phyloP scores from a whole-genome alignment of 92 coral and sea anemone species.

The Hydrozoanthus gracilis region DNA sequence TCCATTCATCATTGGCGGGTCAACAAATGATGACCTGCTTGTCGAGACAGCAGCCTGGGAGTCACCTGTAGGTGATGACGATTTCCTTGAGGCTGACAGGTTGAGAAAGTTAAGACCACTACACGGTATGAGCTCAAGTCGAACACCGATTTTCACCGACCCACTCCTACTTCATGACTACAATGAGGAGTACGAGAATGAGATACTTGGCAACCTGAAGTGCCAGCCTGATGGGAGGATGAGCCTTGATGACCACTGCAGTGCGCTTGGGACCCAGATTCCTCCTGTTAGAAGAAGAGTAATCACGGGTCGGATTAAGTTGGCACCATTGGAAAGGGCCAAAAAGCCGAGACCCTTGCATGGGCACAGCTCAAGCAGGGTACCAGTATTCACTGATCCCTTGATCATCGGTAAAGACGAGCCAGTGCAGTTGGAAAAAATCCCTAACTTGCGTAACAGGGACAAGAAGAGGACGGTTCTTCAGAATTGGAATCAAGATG shows the following conservation, averaged over 20 bases:
- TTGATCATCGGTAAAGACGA: slow-evolving; percentile 22
- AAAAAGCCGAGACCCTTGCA: slow-evolving; percentile 18
- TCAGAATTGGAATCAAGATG: slow-evolving; percentile 14
- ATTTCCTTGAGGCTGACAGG: not conserved
- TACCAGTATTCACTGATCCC: slow-evolving; percentile 21
- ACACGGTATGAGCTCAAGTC: slow-evolving; percentile 40
- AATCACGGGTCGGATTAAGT: slow-evolving; percentile 4
- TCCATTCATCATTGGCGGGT: slow-evolving; percentile 11
- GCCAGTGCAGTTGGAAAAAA: slow-evolving; percentile 18
- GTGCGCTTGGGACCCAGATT: too few relatives aligned
- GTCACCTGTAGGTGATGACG: not conserved
- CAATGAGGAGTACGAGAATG: slow-evolving; percentile 18
- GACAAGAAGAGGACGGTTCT: not conserved
- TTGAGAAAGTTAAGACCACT: slow-evolving; percentile 32
- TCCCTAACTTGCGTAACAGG: slow-evolving; percentile 7
- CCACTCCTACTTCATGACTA: slow-evolving; percentile 18
- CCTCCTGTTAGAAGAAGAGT: not conserved
- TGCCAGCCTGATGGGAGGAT: not conserved
- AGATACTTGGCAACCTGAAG: not conserved
- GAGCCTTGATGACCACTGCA: not conserved
- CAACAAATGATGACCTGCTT: slow-evolving; percentile 13
- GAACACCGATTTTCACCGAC: slow-evolving; percentile 18
- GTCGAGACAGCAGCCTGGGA: not conserved
- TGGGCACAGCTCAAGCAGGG: slow-evolving; percentile 22
- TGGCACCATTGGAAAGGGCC: slow-evolving; percentile 25